Base-by-base conservation (phyloP, 1,140 invertebrate species). In the Cecropterus lyciades region DNA sequence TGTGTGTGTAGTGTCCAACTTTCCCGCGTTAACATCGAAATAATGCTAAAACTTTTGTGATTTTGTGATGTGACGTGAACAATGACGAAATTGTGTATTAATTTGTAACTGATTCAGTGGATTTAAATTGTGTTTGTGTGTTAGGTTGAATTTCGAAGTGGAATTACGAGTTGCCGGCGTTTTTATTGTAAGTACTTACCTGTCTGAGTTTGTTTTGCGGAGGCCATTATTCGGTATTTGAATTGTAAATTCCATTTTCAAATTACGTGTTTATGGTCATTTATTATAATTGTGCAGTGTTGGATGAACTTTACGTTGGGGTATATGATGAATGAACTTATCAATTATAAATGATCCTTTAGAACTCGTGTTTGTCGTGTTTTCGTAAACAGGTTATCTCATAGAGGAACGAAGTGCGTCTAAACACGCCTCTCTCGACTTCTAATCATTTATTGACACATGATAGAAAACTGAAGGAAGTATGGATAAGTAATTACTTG, bases 21-120 rank as follows among this genome's bases (percentile, higher is more conserved):
- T 62, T 73, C 66, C 53, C 56, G 65, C 69, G 69, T 70, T 60
- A 69, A 55, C 73, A 69, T 59, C 68, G 70, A 69, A 76, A 24
- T 59, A 69, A 45, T 16, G 59, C 56, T 52, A 56, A 72, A 80
- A 73, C 65, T 40, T 78, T 74, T 77, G 75, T 56, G 51, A 42
- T 59, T 59, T 24, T 33, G 69, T 69, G 57, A 56, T 73, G 80
- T 82, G 74, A 59, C 69, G 73, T 77, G 70, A 52, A 72, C 53
- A 55, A 79, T 76, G 72, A 79, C 71, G 37, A 52, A 64, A 46
- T 57, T 73, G 48, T 67, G 72, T 79, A 72, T 59, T 74, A 42
- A 45, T 46, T 59, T 27, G 11, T 51, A 51, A 27, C 20, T n/a
- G 11, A 11, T 65, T 53, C 43, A 64, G 77, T 79, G 77, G 65